Conservation (phyloP, 2,113 vertebrate genomes). For the Haemorhous mexicanus region DNA sequence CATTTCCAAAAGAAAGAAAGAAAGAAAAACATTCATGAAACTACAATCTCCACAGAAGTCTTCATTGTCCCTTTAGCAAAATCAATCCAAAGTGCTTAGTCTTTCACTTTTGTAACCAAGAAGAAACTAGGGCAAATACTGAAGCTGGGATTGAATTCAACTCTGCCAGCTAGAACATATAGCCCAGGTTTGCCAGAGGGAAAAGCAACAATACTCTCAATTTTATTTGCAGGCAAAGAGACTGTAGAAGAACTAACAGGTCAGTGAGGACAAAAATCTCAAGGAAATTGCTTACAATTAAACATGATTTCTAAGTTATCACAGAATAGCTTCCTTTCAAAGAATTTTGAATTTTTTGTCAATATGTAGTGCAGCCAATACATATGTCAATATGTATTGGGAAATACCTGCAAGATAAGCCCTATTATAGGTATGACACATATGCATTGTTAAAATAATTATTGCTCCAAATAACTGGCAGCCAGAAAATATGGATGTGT, state of each 20-base stretch:
- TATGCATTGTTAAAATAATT: background rate
- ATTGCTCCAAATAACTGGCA: background rate
- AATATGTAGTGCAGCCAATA: background rate
- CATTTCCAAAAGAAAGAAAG: background rate
- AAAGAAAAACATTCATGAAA: background rate
- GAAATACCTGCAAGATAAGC: background rate
- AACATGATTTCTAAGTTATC: background rate
- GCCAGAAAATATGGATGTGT: background rate
- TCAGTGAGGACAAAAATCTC: background rate
- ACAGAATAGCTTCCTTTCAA: background rate
- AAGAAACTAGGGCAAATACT: background rate
- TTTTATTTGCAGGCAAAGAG: background rate
- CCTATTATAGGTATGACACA: background rate
- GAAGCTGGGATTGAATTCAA: background rate
- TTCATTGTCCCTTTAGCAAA: background rate
- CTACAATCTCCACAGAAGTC: background rate
- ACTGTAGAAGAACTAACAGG: background rate
- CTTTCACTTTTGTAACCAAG: background rate
- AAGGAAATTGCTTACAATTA: background rate
- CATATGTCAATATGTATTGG: no score
- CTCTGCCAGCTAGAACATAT: background rate
- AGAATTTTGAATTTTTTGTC: background rate
- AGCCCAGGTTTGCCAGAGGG: background rate
- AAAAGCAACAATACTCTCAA: background rate
- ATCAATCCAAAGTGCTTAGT: background rate